These are phyloP conservation scores for Hofmannophila pseudospretella DNA, from an alignment of 2,888 invertebrate genomes.

Conservation along the genomic window DNA sequence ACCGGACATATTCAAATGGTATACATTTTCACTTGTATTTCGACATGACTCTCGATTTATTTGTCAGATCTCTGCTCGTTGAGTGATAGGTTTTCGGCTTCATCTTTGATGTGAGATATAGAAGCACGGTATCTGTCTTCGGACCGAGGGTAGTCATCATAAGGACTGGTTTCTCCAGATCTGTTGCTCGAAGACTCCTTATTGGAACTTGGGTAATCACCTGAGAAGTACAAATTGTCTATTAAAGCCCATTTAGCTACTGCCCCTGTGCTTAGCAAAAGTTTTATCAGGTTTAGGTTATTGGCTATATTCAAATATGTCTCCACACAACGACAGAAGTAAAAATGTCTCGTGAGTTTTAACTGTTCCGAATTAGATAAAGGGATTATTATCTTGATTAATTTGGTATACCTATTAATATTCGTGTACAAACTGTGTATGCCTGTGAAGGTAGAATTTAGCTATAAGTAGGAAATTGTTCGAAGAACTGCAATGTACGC, in stretches of 20 bases:
- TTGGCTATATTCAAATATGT: no score
- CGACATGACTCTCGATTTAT: constrained; percentile 32
- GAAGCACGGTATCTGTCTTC: constrained; percentile 65
- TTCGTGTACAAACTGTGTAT: no score
- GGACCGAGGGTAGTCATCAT: constrained; percentile 61
- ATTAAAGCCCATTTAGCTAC: neutral
- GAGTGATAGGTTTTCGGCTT: constrained; percentile 71
- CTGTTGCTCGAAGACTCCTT: constrained; percentile 65
- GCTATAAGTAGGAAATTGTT: no score
- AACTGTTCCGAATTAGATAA: no score
- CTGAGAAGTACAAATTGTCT: constrained; percentile 19
- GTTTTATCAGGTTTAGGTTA: no score
- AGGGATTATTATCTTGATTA: no score
- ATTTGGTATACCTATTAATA: no score
- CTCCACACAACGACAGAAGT: no score
- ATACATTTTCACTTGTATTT: constrained; percentile 1
- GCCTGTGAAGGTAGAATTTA: no score
- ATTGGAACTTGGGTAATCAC: constrained; percentile 57
- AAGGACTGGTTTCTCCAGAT: constrained; percentile 65
- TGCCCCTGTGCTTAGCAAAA: neutral
- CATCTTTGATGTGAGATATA: constrained; percentile 67
- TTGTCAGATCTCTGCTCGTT: constrained; percentile 74
- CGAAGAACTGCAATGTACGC: no score
- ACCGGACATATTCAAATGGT: neutral
- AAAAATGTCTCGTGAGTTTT: no score